phyloP scores from a whole-genome alignment of 2,888 invertebrate species.

The Antitype chi region DNA sequence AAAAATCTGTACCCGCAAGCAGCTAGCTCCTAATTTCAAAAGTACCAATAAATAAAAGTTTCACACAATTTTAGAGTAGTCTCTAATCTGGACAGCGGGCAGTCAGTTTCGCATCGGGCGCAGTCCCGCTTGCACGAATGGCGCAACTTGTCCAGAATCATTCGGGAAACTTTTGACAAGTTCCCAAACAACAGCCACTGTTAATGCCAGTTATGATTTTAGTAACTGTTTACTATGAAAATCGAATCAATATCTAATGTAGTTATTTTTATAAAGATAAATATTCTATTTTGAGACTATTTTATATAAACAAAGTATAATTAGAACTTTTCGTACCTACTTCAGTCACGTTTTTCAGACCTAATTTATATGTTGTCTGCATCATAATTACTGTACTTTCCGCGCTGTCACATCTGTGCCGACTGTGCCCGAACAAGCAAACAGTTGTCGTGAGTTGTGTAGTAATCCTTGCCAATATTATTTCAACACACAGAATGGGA shows the following conservation, averaged over 20 bases:
- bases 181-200: conserved; percentile 75
- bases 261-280: neutral
- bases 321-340: conserved; percentile 6
- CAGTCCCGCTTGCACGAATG: conserved; percentile 51
- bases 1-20: neutral
- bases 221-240: conserved; percentile 54
- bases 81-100: conserved; percentile 49
- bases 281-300: neutral
- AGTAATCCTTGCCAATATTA: conserved; percentile 76
- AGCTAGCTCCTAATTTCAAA: conserved; percentile 21
- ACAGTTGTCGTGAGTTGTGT: conserved; percentile 64
- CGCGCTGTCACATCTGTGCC: conserved; percentile 52
- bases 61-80: conserved; percentile 28
- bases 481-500: conserved; percentile 78
- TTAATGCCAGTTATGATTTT: conserved; percentile 77
- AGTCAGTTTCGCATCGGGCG: conserved; percentile 47
- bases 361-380: conserved; percentile 25
- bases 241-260: conserved; percentile 33
- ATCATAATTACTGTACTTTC: conserved; percentile 46
- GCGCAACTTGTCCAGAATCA: conserved; percentile 73
- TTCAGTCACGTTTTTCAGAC: conserved; percentile 25
- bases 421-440: conserved; percentile 39
- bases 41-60: conserved; percentile 27
- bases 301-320: neutral
- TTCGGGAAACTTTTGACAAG: conserved; percentile 81